A percentile compares a stretch with the other conserved stretches of the same genome.
phyloP scores from a whole-genome alignment of 1,140 invertebrate species.

The Probaryconus sp. region DNA sequence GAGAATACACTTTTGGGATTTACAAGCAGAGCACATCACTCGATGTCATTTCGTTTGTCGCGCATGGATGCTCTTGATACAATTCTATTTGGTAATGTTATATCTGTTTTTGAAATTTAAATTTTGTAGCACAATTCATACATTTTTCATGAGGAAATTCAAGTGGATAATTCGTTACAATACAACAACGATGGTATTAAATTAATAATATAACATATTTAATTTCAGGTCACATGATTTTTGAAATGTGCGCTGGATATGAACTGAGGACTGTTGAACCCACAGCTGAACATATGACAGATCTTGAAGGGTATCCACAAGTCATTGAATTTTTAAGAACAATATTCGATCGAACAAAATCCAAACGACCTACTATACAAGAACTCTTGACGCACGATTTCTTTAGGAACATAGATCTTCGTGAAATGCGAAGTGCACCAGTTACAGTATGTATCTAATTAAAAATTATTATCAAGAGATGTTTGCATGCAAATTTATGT shows the following conservation, averaged over 20 bases:
- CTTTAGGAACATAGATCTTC: slow-evolving; percentile 91
- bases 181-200: no score
- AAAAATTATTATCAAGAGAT: slow-evolving; percentile 4
- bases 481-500: slow-evolving; percentile 29
- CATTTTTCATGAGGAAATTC: no score
- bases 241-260: slow-evolving; percentile 93
- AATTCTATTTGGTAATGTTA: slow-evolving; percentile 88
- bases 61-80: slow-evolving; percentile 82
- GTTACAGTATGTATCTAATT: slow-evolving; percentile 75
- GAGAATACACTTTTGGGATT: slow-evolving; percentile 91
- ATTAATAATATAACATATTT: no score
- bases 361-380: slow-evolving; percentile 83
- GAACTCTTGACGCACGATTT: slow-evolving; percentile 89
- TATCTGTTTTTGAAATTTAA: no score
- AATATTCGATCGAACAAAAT: slow-evolving; percentile 86
- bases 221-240: slow-evolving; percentile 85
- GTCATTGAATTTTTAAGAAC: slow-evolving; percentile 88
- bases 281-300: slow-evolving; percentile 83
- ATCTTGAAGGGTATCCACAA: slow-evolving; percentile 87
- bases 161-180: no score
- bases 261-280: slow-evolving; percentile 87
- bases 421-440: slow-evolving; percentile 86
- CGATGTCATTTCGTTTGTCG: slow-evolving; percentile 78
- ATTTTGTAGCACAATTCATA: no score
- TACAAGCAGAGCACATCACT: slow-evolving; percentile 81